These are phyloP conservation scores for Beroe forskalii DNA, from an alignment of 37 sponge, comb jelly and placozoan species.

Conservation along the genomic window DNA sequence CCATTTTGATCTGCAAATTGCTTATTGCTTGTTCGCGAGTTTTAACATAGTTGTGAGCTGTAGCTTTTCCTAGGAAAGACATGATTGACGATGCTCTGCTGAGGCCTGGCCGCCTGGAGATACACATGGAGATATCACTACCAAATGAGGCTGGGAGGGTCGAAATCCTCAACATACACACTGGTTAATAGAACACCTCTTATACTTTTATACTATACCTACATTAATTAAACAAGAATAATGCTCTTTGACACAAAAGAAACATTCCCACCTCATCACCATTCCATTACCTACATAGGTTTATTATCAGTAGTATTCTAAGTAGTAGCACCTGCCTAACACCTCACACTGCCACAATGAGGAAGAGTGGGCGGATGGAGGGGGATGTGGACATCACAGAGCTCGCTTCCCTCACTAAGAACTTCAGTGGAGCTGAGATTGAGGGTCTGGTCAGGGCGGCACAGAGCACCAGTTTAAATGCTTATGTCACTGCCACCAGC, in stretches of 20 bases:
- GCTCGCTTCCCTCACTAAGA: constrained; percentile 78
- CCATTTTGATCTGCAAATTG: no score
- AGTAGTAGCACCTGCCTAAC: no score
- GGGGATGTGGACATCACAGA: constrained; percentile 75
- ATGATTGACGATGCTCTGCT: constrained; percentile 98
- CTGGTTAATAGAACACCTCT: constrained; percentile 51
- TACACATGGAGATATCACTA: constrained; percentile 95
- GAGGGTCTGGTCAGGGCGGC: constrained; percentile 94
- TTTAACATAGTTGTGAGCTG: no score
- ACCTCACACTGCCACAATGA: constrained; percentile 68
- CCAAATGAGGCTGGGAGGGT: constrained; percentile 88
- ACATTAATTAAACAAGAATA: no score
- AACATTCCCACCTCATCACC: no score
- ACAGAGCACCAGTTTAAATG: constrained; percentile 86
- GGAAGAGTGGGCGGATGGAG: constrained; percentile 69
- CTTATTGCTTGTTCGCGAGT: no score
- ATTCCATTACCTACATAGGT: no score
- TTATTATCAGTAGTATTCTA: no score
- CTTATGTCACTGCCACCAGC: constrained; percentile 73
- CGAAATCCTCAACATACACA: constrained; percentile 94
- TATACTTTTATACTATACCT: no score
- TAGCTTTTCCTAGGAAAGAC: no score
- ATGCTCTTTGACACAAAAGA: no score
- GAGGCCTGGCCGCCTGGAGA: constrained; percentile 90
- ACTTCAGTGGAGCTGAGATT: constrained; percentile 98